Base-by-base conservation (phyloP, 2,113 vertebrate genomes). In the Nyctibius bracteatus region DNA sequence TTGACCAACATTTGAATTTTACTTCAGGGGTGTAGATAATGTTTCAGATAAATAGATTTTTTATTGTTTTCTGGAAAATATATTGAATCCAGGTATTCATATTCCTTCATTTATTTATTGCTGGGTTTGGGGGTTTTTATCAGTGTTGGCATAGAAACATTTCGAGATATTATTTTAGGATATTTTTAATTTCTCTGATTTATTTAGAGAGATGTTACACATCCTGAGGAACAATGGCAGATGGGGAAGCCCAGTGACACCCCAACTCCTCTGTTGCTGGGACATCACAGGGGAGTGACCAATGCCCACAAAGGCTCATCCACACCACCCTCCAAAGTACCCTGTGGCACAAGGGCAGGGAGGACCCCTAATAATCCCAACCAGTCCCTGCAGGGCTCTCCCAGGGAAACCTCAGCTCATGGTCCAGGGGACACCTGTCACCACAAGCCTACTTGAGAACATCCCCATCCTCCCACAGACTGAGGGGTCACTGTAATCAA, bases 1-100 rank as follows among this genome's bases (percentile, higher is more conserved):
- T 58, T 94, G 46, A 90, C 35, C 94, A 92, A 68, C 10, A 82
- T 65, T 91, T 91, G 9, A 87, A 82, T 86, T 73, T 84, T 35
- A 19, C 57, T 95, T 90, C 73, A 70, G n/a, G 51, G 16, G 2
- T 58, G 35, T 58, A 94, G 24, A 10, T 61, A 82, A 66, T 9
- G 6, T 49, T 94, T 68, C 35, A 80, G 10, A 68, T 46, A 61
- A 86, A 75, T 9, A 94, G 37, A 27, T n/a, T 37, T 33, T 85
- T 44, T 67, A 54, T 6, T 31, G 41, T 43, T 92, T 67, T 49
- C 47, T 51, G 65, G 57, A 87, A 95, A 95, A 90, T 78, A 46
- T 23, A 27, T 49, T 81, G 41, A 75, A 78, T 73, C 8, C 44
- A n/a, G 9, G 11, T 62, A 82, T 88, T 78, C 7, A 46, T n/a